These are phyloP conservation scores for Calyptommatus sinebrachiatus DNA, from an alignment of 2,113 vertebrate species.

Conservation along the genomic window DNA sequence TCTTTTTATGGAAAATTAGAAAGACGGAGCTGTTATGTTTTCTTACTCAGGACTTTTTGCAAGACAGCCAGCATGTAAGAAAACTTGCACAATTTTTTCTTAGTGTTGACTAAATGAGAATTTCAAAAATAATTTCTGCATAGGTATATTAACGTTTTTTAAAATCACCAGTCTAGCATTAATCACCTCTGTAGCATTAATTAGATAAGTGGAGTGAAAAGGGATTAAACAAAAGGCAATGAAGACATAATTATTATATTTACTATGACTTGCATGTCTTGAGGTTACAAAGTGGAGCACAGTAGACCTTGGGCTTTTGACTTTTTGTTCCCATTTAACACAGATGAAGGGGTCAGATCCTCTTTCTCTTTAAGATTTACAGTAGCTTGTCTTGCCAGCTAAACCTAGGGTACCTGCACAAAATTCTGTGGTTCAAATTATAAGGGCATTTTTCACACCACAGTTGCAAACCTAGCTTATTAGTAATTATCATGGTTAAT, in stretches of 20 bases:
- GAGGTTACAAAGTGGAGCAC: background rate
- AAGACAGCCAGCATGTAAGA: background rate
- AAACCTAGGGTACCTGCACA: background rate
- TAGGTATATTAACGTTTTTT: background rate
- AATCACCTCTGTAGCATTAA: background rate
- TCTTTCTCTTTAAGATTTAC: background rate
- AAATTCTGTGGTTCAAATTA: background rate
- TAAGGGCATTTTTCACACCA: background rate
- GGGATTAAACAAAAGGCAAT: background rate
- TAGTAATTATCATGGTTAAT: background rate
- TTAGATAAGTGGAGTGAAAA: conserved; percentile 11
- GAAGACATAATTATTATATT: background rate
- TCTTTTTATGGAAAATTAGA: conserved; percentile 28
- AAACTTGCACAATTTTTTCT: background rate
- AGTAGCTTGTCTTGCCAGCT: background rate
- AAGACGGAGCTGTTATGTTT: background rate
- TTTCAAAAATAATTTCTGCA: conserved; percentile 31
- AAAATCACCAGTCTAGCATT: background rate
- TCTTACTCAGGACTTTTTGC: background rate
- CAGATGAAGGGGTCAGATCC: background rate
- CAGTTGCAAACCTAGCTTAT: background rate
- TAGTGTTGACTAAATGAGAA: background rate
- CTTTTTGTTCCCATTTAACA: background rate
- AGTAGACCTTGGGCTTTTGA: background rate
- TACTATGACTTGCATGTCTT: background rate